Evolutionary conservation across 2,888 invertebrate genomes (phyloP), one percentile per base, ranked within the genome.

Genomic region (Monoplex corrugatus): DNA sequence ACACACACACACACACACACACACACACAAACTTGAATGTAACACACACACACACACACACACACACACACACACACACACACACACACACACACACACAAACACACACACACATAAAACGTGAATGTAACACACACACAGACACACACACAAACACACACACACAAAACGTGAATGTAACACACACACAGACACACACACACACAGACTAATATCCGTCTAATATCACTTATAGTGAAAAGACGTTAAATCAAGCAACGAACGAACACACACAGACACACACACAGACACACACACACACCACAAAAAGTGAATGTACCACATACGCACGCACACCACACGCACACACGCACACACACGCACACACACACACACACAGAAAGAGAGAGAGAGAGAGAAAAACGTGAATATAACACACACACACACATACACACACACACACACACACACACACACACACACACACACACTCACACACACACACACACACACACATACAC

Each of bases 11-110:
- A 10, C 28, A 63, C 63, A 10, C 63, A 63, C 16, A 63, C 10
- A 63, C 35, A 44, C 72, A 75, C 38, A 75, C 40, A n/a, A n/a
- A n/a, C n/a, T n/a, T n/a, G n/a, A n/a, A n/a, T n/a, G n/a, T n/a
- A n/a, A 87, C 40, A 72, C 38, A 87, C 72, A 13, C 35, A 87
- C 40, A 63, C 16, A 40, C 80, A n/a, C 80, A 80, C 80, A n/a
- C 63, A 63, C 63, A n/a, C 63, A 63, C 63, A n/a, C 63, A 13
- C 63, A 28, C 63, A 63, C 63, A 63, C 63, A 28, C 63, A 28
- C 63, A 28, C 63, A 28, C 63, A 28, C 63, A 63, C 63, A 28
- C 63, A 63, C 63, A 63, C 63, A 28, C 63, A 63, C 63, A 28
- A 19, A 63, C 63, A 28, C 63, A 63, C 63, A 80, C 80, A 80